Base-by-base conservation (phyloP, 1,140 invertebrate genomes). In the Drosophila takahashii region DNA sequence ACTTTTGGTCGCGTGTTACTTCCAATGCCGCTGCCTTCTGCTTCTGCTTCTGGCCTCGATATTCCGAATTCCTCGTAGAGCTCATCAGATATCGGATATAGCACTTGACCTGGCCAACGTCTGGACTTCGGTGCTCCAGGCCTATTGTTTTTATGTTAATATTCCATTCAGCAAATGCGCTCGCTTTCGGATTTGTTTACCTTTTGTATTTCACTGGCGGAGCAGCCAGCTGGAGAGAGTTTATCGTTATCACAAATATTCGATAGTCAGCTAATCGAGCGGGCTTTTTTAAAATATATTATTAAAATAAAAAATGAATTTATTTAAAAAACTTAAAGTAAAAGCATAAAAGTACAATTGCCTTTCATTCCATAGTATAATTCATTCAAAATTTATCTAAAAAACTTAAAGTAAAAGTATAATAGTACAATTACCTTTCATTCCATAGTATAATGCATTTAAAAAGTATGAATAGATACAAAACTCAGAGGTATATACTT, bases 101-200 rank as follows among this genome's bases (percentile, higher is more conserved):
- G 47, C 9, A 10, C 42, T 26, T 39, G 50, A 50, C 41, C 8
- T 36, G 54, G 41, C 57, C 61, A 48, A 52, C 15, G 11, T 16
- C 29, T 53, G 41, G 57, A 48, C 52, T 54, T 53, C 5, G n/a
- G 22, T 53, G 22, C 10, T 13, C 22, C 18, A 6, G 26, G 16
- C 42, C 36, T 50, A 66, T 81, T 81, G 50, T 77, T 9, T 44
- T 57, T 52, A 81, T 86, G 81, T 32, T 52, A 78, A 86, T 85
- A 9, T 61, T 58, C 7, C 7, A 16, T 9, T 32, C 2, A 56
- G 36, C 37, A 59, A 65, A 42, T 72, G 36, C 27, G 18, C n/a
- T 45, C 10, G n/a, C 0, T 26, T 16, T 54, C 41, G 15, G 29
- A 64, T 51, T 79, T 70, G 70, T 83, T 81, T 83, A 81, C 61